Evolutionary conservation across 2,888 invertebrate species (phyloP), one percentile per base, ranked within the genome.

Genomic region (Amphipoea lucens): DNA sequence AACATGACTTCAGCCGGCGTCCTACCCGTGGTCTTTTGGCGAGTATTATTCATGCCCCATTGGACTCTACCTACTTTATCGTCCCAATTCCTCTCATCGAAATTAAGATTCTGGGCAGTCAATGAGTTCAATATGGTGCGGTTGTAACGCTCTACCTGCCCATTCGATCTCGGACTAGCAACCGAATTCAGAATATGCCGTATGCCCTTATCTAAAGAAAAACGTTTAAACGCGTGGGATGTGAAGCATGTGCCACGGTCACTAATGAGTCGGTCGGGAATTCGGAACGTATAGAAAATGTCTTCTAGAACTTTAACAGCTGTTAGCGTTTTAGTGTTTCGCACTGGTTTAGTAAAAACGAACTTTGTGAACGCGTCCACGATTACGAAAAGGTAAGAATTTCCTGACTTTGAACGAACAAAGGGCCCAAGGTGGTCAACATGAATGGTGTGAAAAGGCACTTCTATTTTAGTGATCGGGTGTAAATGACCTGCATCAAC

Each of bases 1-100:
- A 68, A 48, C 42, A 68, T 29, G 29, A 68, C 29, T 29, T 68
- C 48, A 48, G 68, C 68, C 48, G 48, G 68, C 48, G 68, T 68
- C 45, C 40, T 68, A 4, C 29, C 45, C 1, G 68, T 68, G 29
- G 40, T 48, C 48, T 68, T 68, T 17, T 68, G 68, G 11, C 29
- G 48, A 17, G 68, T 48, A 23, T 68, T 68, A 29, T 48, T 68
- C 29, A 20, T 48, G 9, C 40, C 65, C 23, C 65, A 66, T 40
- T 66, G 40, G 12, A 66, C 65, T 12, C 40, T 40, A 11, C 65
- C 20, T 23, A 40, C 40, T 66, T 40, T 23, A 66, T 40, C 23
- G 11, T 66, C 65, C 40, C 65, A 40, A 66, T 66, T 66, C 40
- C 40, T 66, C 20, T 66, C 65, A 0, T 66, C 40, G 12, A 66